A percentile compares a stretch with the other conserved stretches of the same genome.
Conservation (phyloP, 2,797 vertebrate genomes). For the Manis crassicaudata region DNA sequence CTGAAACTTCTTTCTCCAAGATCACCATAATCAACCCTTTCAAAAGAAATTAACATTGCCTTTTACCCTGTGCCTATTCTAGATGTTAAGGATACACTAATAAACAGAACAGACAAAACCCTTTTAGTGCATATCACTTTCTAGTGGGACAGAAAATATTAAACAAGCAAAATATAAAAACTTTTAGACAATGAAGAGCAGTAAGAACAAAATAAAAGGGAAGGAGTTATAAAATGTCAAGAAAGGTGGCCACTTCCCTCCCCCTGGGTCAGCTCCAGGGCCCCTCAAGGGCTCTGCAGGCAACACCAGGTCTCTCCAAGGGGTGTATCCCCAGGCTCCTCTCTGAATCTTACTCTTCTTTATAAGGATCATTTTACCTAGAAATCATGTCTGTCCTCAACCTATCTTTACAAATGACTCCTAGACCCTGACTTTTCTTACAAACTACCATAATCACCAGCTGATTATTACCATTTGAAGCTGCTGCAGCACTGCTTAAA, state of each 20-base stretch:
- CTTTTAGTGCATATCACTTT: neutral
- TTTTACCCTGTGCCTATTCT: neutral
- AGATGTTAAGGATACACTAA: neutral
- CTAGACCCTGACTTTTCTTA: neutral
- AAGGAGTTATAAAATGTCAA: accelerated
- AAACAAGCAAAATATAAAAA: neutral
- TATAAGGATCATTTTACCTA: neutral
- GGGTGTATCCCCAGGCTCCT: neutral
- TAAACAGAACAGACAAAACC: neutral
- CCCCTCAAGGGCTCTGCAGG: too few relatives aligned
- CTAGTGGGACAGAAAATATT: neutral
- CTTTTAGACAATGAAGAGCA: neutral
- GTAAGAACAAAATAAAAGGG: neutral
- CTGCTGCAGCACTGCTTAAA: neutral
- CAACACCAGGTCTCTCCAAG: neutral
- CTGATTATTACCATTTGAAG: neutral
- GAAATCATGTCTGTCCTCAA: neutral
- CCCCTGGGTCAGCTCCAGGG: accelerated
- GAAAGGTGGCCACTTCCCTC: neutral
- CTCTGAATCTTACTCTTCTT: neutral
- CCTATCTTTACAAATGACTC: neutral
- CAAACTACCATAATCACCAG: neutral
- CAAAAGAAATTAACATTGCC: neutral
- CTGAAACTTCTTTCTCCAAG: neutral
- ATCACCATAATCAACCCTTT: neutral